These are phyloP conservation scores for Morone chrysops DNA, from an alignment of 2,113 vertebrate species.

Conservation along the genomic window DNA sequence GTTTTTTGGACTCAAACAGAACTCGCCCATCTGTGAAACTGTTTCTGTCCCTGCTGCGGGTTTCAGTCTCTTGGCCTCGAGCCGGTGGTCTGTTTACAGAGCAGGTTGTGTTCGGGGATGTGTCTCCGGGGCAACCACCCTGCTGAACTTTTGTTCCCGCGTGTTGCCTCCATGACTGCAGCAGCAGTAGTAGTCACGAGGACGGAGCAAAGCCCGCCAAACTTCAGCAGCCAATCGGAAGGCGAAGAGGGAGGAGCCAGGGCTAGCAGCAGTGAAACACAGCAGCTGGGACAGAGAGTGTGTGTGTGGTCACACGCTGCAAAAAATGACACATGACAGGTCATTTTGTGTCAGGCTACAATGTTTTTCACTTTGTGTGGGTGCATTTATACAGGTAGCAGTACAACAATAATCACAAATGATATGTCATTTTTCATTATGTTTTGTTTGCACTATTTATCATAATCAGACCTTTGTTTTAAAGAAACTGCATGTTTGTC, in stretches of 20 bases:
- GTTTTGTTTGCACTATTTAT: neutral
- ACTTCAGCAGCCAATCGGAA: constrained; percentile 69
- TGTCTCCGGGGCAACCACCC: constrained; percentile 55
- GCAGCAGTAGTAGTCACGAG: constrained; percentile 37
- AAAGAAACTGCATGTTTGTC: no score
- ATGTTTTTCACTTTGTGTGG: neutral
- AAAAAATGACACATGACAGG: constrained; percentile 26
- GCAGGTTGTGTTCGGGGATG: constrained; percentile 39
- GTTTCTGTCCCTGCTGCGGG: neutral
- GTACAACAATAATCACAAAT: neutral
- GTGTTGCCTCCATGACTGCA: constrained; percentile 26
- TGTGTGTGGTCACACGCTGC: constrained; percentile 47
- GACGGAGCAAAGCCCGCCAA: constrained; percentile 76
- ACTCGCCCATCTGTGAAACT: constrained; percentile 20
- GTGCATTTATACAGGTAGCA: neutral
- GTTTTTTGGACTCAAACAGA: neutral
- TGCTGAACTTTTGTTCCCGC: constrained; percentile 74
- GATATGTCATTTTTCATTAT: neutral
- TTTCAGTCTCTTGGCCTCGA: constrained; percentile 1
- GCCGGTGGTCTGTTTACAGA: constrained; percentile 29
- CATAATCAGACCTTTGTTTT: no score
- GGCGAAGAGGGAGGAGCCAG: neutral
- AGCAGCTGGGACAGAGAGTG: constrained; percentile 49
- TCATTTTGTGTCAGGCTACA: neutral
- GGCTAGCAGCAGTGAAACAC: constrained; percentile 9